Base-by-base conservation (phyloP, 2,888 invertebrate genomes). In the Aleiodes alternator region DNA sequence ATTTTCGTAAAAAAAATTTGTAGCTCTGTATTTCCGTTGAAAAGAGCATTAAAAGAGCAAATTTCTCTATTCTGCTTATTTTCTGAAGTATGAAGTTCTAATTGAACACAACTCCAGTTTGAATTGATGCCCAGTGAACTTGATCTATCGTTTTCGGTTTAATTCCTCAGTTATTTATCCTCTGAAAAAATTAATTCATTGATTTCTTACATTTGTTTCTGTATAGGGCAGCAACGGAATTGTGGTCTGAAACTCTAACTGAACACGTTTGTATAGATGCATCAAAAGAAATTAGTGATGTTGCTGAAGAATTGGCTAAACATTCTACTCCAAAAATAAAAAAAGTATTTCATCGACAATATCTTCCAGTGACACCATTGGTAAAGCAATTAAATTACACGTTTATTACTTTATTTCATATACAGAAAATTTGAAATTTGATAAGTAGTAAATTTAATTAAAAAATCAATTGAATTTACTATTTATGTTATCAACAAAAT, bases 211-310 rank as follows among this genome's bases (percentile, higher is more conserved):
- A 69, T 48, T 68, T 61, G 34, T 57, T 76, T 79, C 79, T 75
- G 76, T 82, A 56, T 77, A 94, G 94, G 93, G 98, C 96, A 0
- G 93, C 94, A 0, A 93, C 94, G 82, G 88, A 90, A 4, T 90
- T 92, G 14, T 98, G 97, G 97, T 90, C 91, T 8, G 90, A 92
- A 0, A 88, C 92, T 23, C 91, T 98, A 43, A 93, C 92, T 83
- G 98, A 98, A 90, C 96, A 96, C 87, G 95, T 94, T 82, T 95
- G 95, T 86, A 95, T 98, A 0, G 98, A 98, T 85, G 90, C 93
- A 6, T 97, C 97, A 0, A 85, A 91, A 0, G 90, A 94, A 29
- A 97, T 98, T 96, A 95, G 95, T 82, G 95, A 97, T 81, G 87
- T 98, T 9, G 93, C 96, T 0, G 92, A 94, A 77, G 88, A 93